Base-by-base conservation (phyloP, 1,140 invertebrate genomes). In the Contarinia nasturtii region DNA sequence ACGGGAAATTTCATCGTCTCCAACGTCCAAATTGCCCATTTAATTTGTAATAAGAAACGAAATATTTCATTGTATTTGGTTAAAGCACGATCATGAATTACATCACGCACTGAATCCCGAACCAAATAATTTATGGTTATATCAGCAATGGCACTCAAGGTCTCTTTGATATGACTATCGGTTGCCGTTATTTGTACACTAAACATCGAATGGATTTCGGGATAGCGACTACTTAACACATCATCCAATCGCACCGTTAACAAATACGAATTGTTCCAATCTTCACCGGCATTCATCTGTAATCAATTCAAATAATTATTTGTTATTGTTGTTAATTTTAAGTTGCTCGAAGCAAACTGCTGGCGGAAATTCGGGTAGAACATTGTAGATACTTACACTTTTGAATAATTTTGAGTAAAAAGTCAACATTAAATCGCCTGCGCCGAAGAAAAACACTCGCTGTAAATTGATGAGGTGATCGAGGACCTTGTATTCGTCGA, bases 1-100 rank as follows among this genome's bases (percentile, higher is more conserved):
- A 44, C 44, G 2, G 60, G 41, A 34, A 61, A 61, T 7, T n/a
- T 22, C 17, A 64, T 38, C 36, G 53, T 57, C 36, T 59, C 55
- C 45, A 64, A 47, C 36, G 59, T 61, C 52, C 56, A 59, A 3
- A 51, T 45, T 2, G 55, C 56, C 59, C 59, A 64, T 50, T 64
- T 64, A 0, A 64, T 45, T 48, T 61, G 63, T 0, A 64, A 45
- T 38, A 64, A 49, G 1, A 58, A 52, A 1, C 55, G 53, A 48
- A 58, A 63, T n/a, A 64, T 54, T 46, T 53, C 42, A 41, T 62
- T 64, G 37, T 63, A 64, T 2, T 49, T 38, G 0, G 46, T n/a
- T 41, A 61, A 50, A 14, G 54, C 49, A 0, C 42, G 1, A 1
- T 48, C 14, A 3, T 44, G 55, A 1, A 64, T 51, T 19, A 64